These are phyloP conservation scores for Drosophila subpulchrella DNA, from an alignment of 1,140 invertebrate genomes.

Conservation along the genomic window DNA sequence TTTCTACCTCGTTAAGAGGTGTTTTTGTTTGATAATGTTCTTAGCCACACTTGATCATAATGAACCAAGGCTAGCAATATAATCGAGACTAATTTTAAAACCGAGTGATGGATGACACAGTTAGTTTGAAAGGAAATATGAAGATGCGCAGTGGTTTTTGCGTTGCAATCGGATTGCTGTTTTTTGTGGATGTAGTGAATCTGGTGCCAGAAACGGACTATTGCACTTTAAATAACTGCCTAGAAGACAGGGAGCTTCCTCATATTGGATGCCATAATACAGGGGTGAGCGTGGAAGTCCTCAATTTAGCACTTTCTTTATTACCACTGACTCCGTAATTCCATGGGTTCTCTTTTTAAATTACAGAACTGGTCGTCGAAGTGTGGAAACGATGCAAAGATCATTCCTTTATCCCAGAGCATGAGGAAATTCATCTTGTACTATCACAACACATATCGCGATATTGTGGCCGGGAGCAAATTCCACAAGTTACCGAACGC, in stretches of 20 bases:
- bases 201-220: not conserved
- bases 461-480: not conserved
- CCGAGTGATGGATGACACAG: not conserved
- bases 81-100: not conserved
- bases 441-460: constrained; percentile 5
- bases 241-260: not conserved
- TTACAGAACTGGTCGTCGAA: not conserved
- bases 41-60: not conserved
- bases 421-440: not conserved
- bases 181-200: not conserved
- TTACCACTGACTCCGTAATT: not conserved
- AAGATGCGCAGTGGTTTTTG: not conserved
- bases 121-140: not conserved
- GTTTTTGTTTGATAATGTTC: too few species aligned
- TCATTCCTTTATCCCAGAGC: not conserved
- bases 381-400: not conserved
- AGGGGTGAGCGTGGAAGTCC: not conserved
- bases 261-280: constrained; percentile 2
- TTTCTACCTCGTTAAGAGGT: too few species aligned
- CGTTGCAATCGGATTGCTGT: not conserved
- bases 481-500: not conserved
- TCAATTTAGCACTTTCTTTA: not conserved
- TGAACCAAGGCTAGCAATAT: not conserved
- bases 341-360: not conserved
- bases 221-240: not conserved